A percentile compares a stretch with the other conserved stretches of the same genome.
Evolutionary conservation across 2,888 invertebrate genomes (phyloP).

Genomic region (Papilio protenor): DNA sequence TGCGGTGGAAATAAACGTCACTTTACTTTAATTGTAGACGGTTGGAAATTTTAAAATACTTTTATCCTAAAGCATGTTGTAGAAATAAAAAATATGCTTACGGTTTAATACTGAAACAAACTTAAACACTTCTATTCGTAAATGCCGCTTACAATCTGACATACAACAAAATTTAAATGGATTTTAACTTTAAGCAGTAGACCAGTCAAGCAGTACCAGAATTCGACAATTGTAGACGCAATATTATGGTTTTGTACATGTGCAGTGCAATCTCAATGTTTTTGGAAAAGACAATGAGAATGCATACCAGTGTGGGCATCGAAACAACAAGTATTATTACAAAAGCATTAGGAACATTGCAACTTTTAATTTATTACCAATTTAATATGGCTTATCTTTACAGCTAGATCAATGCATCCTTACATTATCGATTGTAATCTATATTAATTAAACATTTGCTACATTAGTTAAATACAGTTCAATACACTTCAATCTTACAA

Average conservation of each 20-base stretch:
- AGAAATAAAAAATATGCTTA: neutral
- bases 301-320: neutral
- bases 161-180: too few relatives aligned
- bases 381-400: neutral
- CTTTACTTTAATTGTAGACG: slow-evolving; percentile 4
- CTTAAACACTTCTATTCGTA: too few relatives aligned
- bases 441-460: too few relatives aligned
- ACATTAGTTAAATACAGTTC: neutral
- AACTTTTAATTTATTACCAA: neutral
- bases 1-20: neutral
- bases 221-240: too few relatives aligned
- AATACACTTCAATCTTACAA: neutral
- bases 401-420: neutral
- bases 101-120: too few relatives aligned
- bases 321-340: neutral
- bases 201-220: too few relatives aligned
- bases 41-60: neutral
- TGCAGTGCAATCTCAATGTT: too few relatives aligned
- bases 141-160: too few relatives aligned
- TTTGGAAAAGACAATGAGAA: too few relatives aligned
- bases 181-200: too few relatives aligned
- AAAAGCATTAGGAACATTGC: neutral
- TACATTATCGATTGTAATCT: neutral
- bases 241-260: too few relatives aligned
- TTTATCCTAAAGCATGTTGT: neutral